Conservation (phyloP, 2,888 invertebrate genomes). For the Volucella bombylans region DNA sequence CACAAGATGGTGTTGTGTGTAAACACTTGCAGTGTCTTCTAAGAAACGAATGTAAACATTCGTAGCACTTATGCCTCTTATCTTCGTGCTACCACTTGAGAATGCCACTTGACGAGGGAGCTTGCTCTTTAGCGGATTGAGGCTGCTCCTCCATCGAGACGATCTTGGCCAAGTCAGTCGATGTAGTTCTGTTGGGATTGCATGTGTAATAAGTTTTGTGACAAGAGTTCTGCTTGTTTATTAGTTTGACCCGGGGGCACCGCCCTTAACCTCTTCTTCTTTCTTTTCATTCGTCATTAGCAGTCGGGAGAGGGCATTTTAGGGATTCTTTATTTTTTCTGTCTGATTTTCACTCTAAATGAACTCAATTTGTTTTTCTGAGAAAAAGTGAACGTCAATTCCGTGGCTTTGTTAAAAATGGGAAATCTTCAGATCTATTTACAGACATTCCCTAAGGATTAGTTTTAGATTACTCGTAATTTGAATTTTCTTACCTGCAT, state of each 20-base stretch:
- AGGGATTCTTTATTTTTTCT: neutral
- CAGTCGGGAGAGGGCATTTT: neutral
- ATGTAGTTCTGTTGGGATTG: constrained; percentile 33
- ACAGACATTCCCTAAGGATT: no score
- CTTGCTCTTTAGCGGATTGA: constrained; percentile 37
- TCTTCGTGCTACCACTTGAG: constrained; percentile 62
- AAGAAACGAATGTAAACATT: constrained; percentile 70
- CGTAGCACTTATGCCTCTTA: constrained; percentile 62
- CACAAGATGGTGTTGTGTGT: constrained; percentile 68
- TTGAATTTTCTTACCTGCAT: constrained; percentile 77
- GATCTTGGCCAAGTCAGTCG: constrained; percentile 4
- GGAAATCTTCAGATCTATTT: no score
- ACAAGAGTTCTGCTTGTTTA: constrained; percentile 50
- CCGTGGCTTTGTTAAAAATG: constrained; percentile 1
- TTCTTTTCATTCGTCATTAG: constrained; percentile 1
- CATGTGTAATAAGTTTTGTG: constrained; percentile 43
- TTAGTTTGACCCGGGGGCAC: constrained; percentile 57
- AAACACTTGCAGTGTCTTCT: constrained; percentile 65
- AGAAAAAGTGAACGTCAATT: constrained; percentile 6
- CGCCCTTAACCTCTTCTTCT: constrained; percentile 33
- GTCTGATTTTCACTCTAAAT: neutral
- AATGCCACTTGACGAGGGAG: constrained; percentile 60
- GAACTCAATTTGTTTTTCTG: constrained; percentile 42
- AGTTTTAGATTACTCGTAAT: no score
- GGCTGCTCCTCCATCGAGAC: constrained; percentile 20